Percentiles rank a stretch among this genome's conserved stretches.
phyloP scores from a whole-genome alignment of 2,797 vertebrate species.

The Aplochiton taeniatus region DNA sequence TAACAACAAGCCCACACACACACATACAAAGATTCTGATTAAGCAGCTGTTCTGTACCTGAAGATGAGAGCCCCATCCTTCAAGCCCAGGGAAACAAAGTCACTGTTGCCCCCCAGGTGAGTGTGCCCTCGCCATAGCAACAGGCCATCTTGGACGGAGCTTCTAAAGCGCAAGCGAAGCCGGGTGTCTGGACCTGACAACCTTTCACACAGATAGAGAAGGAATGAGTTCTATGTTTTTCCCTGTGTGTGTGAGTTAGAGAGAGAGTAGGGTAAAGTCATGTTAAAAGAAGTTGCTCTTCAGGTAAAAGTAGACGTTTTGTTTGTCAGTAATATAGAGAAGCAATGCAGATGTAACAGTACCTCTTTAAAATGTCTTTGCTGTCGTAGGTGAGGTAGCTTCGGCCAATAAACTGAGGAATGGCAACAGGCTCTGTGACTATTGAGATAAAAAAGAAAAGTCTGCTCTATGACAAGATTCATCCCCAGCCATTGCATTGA shows the following conservation, averaged over 20 bases:
- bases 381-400: conserved; percentile 82
- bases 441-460: conserved; percentile 47
- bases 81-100: conserved; percentile 83
- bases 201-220: conserved; percentile 43
- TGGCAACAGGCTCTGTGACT: conserved; percentile 79
- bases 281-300: no score
- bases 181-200: conserved; percentile 80
- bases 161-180: conserved; percentile 81
- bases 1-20: neutral
- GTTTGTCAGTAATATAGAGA: neutral
- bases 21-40: neutral
- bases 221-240: no score
- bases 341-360: conserved; percentile 4
- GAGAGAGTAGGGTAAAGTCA: neutral
- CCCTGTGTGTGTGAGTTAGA: neutral
- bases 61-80: conserved; percentile 78
- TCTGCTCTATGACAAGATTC: neutral
- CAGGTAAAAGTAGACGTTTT: no score
- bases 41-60: conserved; percentile 63
- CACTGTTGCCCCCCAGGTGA: conserved; percentile 76
- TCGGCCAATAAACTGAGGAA: conserved; percentile 81
- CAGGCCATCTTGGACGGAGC: conserved; percentile 78
- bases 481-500: neutral
- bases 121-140: conserved; percentile 81
- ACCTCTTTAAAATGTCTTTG: conserved; percentile 80